phyloP scores from a whole-genome alignment of 2,888 invertebrate genomes.

The Trachelus iudaicus region DNA sequence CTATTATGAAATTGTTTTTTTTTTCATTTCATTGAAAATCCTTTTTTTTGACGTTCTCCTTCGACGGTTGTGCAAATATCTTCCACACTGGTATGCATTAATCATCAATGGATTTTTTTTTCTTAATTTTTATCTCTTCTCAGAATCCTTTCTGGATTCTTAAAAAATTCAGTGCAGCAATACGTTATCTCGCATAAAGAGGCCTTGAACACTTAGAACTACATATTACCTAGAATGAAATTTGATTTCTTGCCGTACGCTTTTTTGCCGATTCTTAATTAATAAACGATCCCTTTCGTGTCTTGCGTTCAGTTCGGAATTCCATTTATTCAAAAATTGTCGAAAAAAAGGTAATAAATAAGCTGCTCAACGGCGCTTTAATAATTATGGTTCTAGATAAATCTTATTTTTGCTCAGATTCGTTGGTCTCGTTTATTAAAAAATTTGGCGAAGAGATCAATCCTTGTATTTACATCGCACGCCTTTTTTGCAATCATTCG shows the following conservation, averaged over 20 bases:
- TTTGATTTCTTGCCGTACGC: background rate
- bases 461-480: background rate
- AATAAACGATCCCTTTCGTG: background rate
- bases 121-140: too few relatives aligned
- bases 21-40: background rate
- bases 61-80: too few relatives aligned
- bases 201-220: background rate
- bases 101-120: background rate
- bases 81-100: background rate
- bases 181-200: background rate
- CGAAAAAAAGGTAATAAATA: too few relatives aligned
- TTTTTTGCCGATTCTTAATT: background rate
- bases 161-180: background rate
- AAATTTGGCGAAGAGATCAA: background rate
- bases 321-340: background rate
- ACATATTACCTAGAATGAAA: background rate
- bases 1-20: background rate
- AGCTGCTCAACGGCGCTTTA: too few relatives aligned
- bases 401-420: too few relatives aligned
- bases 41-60: background rate
- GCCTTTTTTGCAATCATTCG: constrained; percentile 5
- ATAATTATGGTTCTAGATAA: too few relatives aligned
- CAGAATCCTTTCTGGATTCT: background rate
- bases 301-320: background rate
- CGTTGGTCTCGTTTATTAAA: background rate